Conservation (phyloP, 1,140 invertebrate genomes). For the Hestina assimilis region DNA sequence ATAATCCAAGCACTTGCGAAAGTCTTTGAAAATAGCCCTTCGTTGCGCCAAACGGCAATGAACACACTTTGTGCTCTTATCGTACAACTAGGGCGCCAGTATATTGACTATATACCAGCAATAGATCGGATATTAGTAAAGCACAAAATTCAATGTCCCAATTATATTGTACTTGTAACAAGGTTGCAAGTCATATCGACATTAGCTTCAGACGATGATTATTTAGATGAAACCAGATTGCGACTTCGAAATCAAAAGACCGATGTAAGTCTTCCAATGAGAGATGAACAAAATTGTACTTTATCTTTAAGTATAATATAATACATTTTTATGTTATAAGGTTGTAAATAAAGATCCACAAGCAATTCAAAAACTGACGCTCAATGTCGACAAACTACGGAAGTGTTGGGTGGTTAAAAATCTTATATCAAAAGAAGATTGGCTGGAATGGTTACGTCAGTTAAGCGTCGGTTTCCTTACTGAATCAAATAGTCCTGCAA, state of each 20-base stretch:
- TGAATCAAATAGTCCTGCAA: constrained; percentile 96
- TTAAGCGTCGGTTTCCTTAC: constrained; percentile 97
- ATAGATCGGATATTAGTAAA: constrained; percentile 90
- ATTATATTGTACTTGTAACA: constrained; percentile 88
- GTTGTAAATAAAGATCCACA: constrained; percentile 80
- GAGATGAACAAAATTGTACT: background rate
- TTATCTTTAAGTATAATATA: background rate
- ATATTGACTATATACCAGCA: constrained; percentile 94
- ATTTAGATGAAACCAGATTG: constrained; percentile 74
- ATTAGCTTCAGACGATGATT: constrained; percentile 84
- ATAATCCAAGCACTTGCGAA: constrained; percentile 94
- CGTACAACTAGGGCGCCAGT: constrained; percentile 93
- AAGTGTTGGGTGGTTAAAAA: constrained; percentile 93
- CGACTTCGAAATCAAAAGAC: constrained; percentile 65
- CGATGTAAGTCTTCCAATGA: constrained; percentile 50
- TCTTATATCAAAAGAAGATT: constrained; percentile 97
- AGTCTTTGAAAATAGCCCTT: constrained; percentile 88
- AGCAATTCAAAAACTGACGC: constrained; percentile 86
- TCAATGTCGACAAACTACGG: constrained; percentile 89
- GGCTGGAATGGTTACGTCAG: constrained; percentile 97
- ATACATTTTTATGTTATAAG: constrained; percentile 39
- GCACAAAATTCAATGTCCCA: constrained; percentile 89
- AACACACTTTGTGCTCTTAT: constrained; percentile 93
- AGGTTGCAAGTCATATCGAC: constrained; percentile 86
- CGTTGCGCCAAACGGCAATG: constrained; percentile 90